A percentile compares a stretch with the other conserved stretches of the same genome.
These are phyloP conservation scores for Schrankia costaestrigalis DNA, from an alignment of 2,888 invertebrate genomes.

Conservation along the genomic window DNA sequence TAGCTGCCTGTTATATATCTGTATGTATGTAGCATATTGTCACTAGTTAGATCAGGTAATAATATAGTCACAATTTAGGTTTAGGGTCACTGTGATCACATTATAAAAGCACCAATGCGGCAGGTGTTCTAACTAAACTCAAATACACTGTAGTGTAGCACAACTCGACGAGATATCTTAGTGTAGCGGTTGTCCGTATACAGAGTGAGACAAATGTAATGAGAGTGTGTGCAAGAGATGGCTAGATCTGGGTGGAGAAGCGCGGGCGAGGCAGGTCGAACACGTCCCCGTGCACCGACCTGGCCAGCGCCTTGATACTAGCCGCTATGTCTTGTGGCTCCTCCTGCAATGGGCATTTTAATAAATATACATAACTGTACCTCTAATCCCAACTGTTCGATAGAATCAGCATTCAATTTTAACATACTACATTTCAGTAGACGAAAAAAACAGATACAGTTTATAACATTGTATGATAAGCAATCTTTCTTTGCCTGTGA, in stretches of 20 bases:
- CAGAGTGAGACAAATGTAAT: slow-evolving; percentile 16
- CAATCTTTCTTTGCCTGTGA: too few relatives aligned
- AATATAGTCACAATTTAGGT: slow-evolving; percentile 28
- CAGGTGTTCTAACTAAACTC: slow-evolving; percentile 32
- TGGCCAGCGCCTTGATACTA: slow-evolving; percentile 94
- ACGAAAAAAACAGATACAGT: too few relatives aligned
- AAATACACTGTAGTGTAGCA: slow-evolving; percentile 41
- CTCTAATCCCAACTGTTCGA: too few relatives aligned
- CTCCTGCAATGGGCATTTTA: slow-evolving; percentile 68
- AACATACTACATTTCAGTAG: too few relatives aligned
- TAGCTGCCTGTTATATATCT: slow-evolving; percentile 32
- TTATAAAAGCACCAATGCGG: slow-evolving; percentile 61
- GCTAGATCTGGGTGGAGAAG: slow-evolving; percentile 90
- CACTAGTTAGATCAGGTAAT: slow-evolving; percentile 16
- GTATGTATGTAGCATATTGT: slow-evolving; percentile 20
- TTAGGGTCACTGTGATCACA: slow-evolving; percentile 69
- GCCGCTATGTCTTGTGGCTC: slow-evolving; percentile 92
- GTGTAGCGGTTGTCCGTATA: slow-evolving; percentile 28
- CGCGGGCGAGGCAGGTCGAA: slow-evolving; percentile 94
- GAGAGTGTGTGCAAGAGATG: slow-evolving; percentile 4
- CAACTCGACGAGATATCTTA: slow-evolving; percentile 45
- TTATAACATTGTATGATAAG: too few relatives aligned
- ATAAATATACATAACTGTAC: too few relatives aligned
- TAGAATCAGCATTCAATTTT: too few relatives aligned
- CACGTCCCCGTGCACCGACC: slow-evolving; percentile 93